Base-by-base conservation (phyloP, 1,140 invertebrate genomes). In the Drosophila tropicalis region DNA sequence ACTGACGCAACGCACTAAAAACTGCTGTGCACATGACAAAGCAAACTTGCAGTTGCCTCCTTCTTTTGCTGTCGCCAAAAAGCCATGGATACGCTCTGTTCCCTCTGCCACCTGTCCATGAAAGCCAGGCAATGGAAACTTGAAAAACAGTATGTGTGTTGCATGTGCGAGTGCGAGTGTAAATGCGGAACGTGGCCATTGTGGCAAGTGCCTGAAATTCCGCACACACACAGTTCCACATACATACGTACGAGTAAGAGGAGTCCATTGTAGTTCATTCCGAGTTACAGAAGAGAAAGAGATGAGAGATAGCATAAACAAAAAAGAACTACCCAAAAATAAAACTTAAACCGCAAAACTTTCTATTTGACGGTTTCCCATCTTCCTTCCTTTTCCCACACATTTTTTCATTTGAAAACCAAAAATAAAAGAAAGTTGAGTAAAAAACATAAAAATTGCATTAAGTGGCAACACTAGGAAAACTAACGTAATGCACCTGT, bases 391-490 rank as follows among this genome's bases (percentile, higher is more conserved):
- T 2, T 7, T 22, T 51, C 9, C 10, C 17, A 1, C 19, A 10
- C 19, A 22, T 51, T 19, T 22, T 51, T 51, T 51, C 44, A 51
- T 51, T n/a, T n/a, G n/a, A n/a, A n/a, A n/a, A n/a, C n/a, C n/a
- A 51, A 51, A 47, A 44, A 51, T 2, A 25, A 25, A 25, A 51
- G 44, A 25, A 25, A 51, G 44, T 51, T 51, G 17, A 17, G 44
- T n/a, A 76, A 67, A 76, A 86, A 87, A 86, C 82, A 86, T 87
- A 71, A 87, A 87, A 86, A 85, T 83, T 87, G 69, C 82, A 86
- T 86, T 86, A 86, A 87, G 71, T 72, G 79, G 73, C 39, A 67
- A 55, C 66, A 62, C 44, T 32, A 41, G 62, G 65, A 32, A 25
- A 54, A 51, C 60, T 62, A 29, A 29, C 68, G 72, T 79, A 64